A percentile compares a stretch with the other conserved stretches of the same genome.
phyloP scores from a whole-genome alignment of 2,888 invertebrate genomes.

The Tetanocera ferruginea region DNA sequence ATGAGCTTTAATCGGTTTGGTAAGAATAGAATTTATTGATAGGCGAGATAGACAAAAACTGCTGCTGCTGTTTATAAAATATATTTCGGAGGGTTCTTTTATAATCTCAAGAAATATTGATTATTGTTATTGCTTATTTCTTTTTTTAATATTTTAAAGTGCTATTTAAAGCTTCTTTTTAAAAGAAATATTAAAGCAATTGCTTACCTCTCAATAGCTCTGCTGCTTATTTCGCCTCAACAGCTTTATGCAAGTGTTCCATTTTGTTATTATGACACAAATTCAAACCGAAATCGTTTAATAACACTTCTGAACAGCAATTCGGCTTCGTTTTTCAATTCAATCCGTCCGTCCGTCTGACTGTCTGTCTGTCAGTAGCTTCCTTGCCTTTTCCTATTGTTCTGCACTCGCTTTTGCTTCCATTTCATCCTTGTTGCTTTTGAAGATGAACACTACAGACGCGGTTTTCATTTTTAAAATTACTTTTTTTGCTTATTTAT shows the following conservation, averaged over 20 bases:
- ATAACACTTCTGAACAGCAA: background rate
- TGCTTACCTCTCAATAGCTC: too few species aligned
- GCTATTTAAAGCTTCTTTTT: too few species aligned
- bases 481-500: slow-evolving; percentile 21
- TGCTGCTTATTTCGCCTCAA: too few species aligned
- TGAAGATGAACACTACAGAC: background rate
- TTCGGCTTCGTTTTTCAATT: background rate
- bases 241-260: background rate
- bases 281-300: background rate
- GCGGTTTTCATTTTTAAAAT: slow-evolving; percentile 5
- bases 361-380: background rate
- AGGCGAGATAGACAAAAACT: background rate
- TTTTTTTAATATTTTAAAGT: too few species aligned
- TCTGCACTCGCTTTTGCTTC: background rate
- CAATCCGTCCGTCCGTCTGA: background rate
- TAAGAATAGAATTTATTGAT: background rate
- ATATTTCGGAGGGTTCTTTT: too few species aligned
- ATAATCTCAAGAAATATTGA: too few species aligned
- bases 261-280: background rate
- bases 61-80: background rate
- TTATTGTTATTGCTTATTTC: too few species aligned
- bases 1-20: slow-evolving; percentile 6
- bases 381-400: background rate
- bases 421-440: background rate
- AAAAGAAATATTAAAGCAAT: too few species aligned